Percentiles rank a stretch among this genome's conserved stretches.
phyloP scores from a whole-genome alignment of 2,113 vertebrate genomes.

The Chelonoidis abingdonii region DNA sequence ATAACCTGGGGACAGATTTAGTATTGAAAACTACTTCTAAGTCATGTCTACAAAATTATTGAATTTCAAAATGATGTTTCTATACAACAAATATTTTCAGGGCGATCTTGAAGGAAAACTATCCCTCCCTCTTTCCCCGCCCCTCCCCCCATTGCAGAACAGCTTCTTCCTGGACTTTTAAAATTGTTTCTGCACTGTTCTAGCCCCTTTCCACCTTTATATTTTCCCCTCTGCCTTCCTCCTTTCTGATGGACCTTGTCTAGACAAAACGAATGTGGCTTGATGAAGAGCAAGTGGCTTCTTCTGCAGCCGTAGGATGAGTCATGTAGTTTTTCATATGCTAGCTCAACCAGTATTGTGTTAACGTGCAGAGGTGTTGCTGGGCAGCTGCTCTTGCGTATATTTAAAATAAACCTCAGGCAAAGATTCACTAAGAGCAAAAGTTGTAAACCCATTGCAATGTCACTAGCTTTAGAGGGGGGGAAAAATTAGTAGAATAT shows the following conservation, averaged over 20 bases:
- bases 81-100: neutral
- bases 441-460: neutral
- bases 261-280: neutral
- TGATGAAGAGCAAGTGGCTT: neutral
- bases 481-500: neutral
- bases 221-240: neutral
- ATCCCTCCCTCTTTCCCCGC: too few relatives aligned
- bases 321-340: neutral
- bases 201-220: neutral
- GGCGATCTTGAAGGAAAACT: neutral
- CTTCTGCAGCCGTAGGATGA: neutral
- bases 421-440: neutral
- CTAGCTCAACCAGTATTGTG: neutral
- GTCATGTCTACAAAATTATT: neutral
- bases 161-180: neutral
- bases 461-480: neutral
- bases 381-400: neutral
- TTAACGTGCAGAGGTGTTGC: neutral
- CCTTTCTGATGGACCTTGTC: neutral
- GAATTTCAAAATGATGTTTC: neutral
- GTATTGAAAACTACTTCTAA: neutral
- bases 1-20: neutral
- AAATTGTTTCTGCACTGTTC: neutral
- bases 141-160: neutral
- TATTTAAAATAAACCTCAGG: neutral